Evolutionary conservation across 2,797 vertebrate species (phyloP), one percentile per base, ranked within the genome.

Genomic region (Hypotaenidia philippensis): DNA sequence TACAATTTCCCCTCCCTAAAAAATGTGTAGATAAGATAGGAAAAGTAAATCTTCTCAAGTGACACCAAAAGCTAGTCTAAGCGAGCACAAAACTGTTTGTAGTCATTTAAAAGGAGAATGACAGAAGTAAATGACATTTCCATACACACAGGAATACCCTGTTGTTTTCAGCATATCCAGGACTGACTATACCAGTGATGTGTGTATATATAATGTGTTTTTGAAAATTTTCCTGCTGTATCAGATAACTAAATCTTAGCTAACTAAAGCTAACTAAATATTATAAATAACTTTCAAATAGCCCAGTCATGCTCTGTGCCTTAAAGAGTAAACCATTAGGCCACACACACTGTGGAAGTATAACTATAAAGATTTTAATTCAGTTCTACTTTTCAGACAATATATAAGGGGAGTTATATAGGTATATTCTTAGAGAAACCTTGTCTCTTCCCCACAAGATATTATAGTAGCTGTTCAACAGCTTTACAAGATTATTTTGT

Each of bases 361-460:
- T 71, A 71, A 64, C 53, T 45, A 45, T 14, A 36, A 49, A 41
- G 14, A 8, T 15, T 27, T 3, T 41, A 0, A 2, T 10, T 79
- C 44, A 26, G 27, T 65, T 86, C 26, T 61, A 40, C n/a, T 36
- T 83, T 59, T 65, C 72, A 82, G 56, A 41, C 11, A 27, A 8
- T 22, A 44, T 32, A 0, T 15, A 41, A 7, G 8, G 55, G 13
- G 13, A 55, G 12, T 65, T 47, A 71, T 0, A 20, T 3, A 66
- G 19, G 3, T 18, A 22, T 8, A 66, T 34, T 66, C 34, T 49
- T 20, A 50, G 29, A 12, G 31, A 84, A 93, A 83, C 7, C 13
- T 44, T 14, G 1, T 3, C 34, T 47, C 50, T 84, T 50, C 5
- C 49, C 49, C 1, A 0, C 13, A 77, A 75, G 4, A 41, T 57